Evolutionary conservation across 2,797 vertebrate species (phyloP), one percentile per base, ranked within the genome.

Genomic region (Hemitrygon akajei): DNA sequence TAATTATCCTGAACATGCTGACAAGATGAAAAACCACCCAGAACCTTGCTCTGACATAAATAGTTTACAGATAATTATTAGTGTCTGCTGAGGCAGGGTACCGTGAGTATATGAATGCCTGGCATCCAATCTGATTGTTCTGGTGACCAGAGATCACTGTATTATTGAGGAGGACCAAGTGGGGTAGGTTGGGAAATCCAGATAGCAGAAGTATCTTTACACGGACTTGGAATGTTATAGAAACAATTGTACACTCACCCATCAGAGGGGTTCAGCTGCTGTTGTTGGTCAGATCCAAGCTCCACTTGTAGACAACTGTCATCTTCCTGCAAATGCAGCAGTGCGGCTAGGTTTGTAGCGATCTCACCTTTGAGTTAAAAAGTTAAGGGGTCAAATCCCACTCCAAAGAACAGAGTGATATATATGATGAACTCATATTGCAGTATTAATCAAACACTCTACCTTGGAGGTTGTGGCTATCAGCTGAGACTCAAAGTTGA

Each of bases 51-150:
- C 60, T 20, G n/a, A 69, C 86, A 69, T 89, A 69, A 92, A 30
- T 56, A 56, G 91, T 92, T 92, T 25, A 92, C 91, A 92, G 40
- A 92, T 92, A 92, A 92, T 71, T 92, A 56, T 40, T 91, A 14
- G 37, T 47, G 63, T 16, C 0, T 69, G 60, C 60, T 89, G 86
- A 37, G 18, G 30, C 84, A 69, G 16, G n/a, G 11, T 20, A 37
- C 5, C 12, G 1, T 69, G 60, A 69, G 3, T 10, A 20, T 9
- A 14, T 37, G 20, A 22, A 69, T 1, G n/a, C 69, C 86, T 30
- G 37, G 1, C 7, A 12, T 1, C 6, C 63, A 89, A 30, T 20
- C 63, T 66, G 18, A n/a, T 60, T 66, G 58, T 66, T 34, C 82
- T 60, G 82, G 25, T 60, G 47, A n/a, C 11, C 27, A n/a, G 16